Evolutionary conservation across 2,113 vertebrate species (phyloP), one percentile per base, ranked within the genome.

Genomic region (Nipponia nippon): DNA sequence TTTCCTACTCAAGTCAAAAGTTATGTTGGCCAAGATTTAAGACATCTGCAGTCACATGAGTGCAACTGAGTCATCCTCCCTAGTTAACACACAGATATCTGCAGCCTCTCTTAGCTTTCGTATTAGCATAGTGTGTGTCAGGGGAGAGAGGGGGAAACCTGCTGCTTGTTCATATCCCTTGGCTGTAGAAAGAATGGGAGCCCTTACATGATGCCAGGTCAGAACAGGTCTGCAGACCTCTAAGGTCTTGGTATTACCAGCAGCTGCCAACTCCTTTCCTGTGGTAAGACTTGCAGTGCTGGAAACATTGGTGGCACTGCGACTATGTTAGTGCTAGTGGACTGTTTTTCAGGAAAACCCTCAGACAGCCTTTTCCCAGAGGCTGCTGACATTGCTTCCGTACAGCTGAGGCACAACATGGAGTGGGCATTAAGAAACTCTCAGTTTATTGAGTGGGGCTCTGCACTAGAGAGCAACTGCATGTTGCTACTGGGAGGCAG

Each of bases 1-100:
- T 92, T 94, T 94, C 73, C 63, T 89, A 90, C 38, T 86, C 55
- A 66, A 89, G 82, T 86, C 91, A 89, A 61, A 95, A 96, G 73
- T 84, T 62, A 61, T 9, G 9, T 40, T 89, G 61, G 65, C 80
- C 61, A 61, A 75, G 55, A 72, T 61, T 81, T 70, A 94, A 83
- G 83, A 94, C 92, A 79, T 91, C 83, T 97, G 90, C 58, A 89
- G 81, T 62, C 75, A 66, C 38, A 19, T 29, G 23, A 69, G 61
- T 67, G 46, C 61, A 92, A 77, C 53, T 79, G 81, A 91, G 70
- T 96, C 90, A 94, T 93, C 58, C 16, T 95, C 59, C 49, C 38
- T 61, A 53, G 58, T 58, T 56, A 89, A 78, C 66, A 53, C 17
- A 62, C 50, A 92, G 81, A 21, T 93, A 90, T 30, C 58, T 90